Base-by-base conservation (phyloP, 2,888 invertebrate species). In the Cephus nigrinus region DNA sequence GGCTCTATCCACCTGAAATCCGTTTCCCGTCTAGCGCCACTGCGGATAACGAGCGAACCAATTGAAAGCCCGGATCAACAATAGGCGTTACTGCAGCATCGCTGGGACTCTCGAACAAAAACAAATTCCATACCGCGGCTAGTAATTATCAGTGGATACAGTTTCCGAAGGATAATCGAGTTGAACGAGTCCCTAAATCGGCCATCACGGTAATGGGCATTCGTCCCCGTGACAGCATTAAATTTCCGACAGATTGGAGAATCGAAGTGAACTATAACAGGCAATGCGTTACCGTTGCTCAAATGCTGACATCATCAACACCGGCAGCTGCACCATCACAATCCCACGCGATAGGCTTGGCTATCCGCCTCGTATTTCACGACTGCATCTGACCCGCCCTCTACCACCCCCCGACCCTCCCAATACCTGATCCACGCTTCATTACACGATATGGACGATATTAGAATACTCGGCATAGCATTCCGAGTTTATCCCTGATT, bases 381-480 rank as follows among this genome's bases (percentile, higher is more conserved):
- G 23, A 2, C 55, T 55, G 55, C 55, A 55, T 23, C 0, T 1
- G 23, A 23, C 9, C 23, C 55, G 4, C 55, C 55, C 36, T 4
- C 36, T 4, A 1, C 15, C 15, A 1, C 36, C 4, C 12, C 15
- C 15, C 1, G 1, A 15, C 5, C 5, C 83, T 82, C 76, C 82
- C 82, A 85, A 85, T 84, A 88, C 86, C 87, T 82, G 84, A 84
- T 84, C 78, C 83, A 84, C 80, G 85, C 87, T 88, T 87, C 86
- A 89, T 89, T 89, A 89, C 85, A 85, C 84, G 82, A 77, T 81
- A 80, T 84, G 84, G 80, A 83, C 83, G 85, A 88, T 89, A 88
- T 89, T 88, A 88, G 89, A 89, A 89, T 89, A 82, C 83, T 84
- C 83, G 77, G 86, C 88, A 89, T 89, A 85, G 86, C 86, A 80